These are phyloP conservation scores for Malurus melanocephalus DNA, from an alignment of 2,113 vertebrate genomes.

Conservation along the genomic window DNA sequence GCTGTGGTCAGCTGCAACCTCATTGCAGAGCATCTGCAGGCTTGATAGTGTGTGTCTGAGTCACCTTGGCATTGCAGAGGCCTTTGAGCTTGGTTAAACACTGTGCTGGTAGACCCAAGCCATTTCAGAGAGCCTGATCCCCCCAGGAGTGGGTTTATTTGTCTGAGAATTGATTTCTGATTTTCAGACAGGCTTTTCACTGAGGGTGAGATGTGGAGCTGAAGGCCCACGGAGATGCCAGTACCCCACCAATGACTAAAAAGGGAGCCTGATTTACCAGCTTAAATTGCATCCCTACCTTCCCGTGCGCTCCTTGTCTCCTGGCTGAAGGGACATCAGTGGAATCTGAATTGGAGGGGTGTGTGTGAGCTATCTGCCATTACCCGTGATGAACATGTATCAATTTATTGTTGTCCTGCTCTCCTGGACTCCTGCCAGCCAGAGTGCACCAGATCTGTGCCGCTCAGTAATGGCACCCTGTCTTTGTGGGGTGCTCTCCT, in stretches of 20 bases:
- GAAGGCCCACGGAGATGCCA: neutral
- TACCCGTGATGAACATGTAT: neutral
- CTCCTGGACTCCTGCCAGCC: neutral
- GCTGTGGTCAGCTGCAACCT: neutral
- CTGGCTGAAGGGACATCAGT: neutral
- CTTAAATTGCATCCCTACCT: neutral
- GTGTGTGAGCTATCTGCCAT: neutral
- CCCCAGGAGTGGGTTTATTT: neutral
- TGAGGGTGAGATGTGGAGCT: neutral
- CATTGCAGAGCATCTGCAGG: neutral
- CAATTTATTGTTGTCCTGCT: neutral
- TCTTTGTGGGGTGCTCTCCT: neutral
- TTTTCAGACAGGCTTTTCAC: neutral
- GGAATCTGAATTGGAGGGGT: neutral
- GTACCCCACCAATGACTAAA: neutral
- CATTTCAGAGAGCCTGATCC: neutral
- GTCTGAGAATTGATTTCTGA: neutral
- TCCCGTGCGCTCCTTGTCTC: neutral
- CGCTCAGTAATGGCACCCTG: neutral
- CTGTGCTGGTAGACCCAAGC: neutral
- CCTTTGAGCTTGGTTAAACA: neutral
- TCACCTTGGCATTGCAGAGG: neutral
- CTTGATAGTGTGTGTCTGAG: rapidly evolving
- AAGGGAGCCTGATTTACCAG: neutral
- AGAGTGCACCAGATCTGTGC: neutral